Evolutionary conservation across 2,888 invertebrate species (phyloP).

Genomic region (Eupithecia dodoneata): DNA sequence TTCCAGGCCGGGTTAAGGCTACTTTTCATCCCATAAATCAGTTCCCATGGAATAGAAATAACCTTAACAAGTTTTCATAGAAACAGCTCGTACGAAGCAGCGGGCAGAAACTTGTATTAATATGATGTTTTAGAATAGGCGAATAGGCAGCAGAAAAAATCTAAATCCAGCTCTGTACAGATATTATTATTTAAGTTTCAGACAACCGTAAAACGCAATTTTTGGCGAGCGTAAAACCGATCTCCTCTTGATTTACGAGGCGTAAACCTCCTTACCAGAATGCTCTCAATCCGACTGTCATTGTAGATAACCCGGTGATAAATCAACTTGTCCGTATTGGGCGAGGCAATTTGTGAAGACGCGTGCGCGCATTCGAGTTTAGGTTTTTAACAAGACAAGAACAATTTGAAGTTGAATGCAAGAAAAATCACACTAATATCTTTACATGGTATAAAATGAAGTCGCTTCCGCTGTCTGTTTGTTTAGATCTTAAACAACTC

Average conservation of each 20-base stretch:
- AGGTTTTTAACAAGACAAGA: not conserved
- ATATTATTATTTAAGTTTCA: slow-evolving; percentile 3
- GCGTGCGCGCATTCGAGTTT: slow-evolving; percentile 34
- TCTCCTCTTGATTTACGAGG: slow-evolving; percentile 21
- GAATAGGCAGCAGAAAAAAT: not conserved
- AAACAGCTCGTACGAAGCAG: too few relatives aligned
- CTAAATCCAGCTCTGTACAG: not conserved
- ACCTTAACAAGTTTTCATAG: too few relatives aligned
- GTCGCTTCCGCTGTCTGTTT: too few relatives aligned
- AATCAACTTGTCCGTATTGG: slow-evolving; percentile 48
- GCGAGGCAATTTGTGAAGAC: slow-evolving; percentile 48
- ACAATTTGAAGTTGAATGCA: not conserved
- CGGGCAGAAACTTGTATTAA: too few relatives aligned
- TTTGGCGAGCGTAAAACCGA: slow-evolving; percentile 7
- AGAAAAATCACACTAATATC: not conserved
- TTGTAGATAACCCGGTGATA: slow-evolving; percentile 34
- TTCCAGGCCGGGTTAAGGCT: too few relatives aligned
- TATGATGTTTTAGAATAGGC: not conserved
- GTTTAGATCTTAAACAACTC: too few relatives aligned
- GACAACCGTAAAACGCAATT: not conserved
- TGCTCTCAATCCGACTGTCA: slow-evolving; percentile 29
- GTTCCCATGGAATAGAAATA: too few relatives aligned
- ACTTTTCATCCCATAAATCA: too few relatives aligned
- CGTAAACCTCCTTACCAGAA: slow-evolving; percentile 18
- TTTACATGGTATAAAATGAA: too few relatives aligned